Percentiles rank a stretch among this genome's conserved stretches.
These are phyloP conservation scores for Molossus molossus DNA, from an alignment of 2,797 vertebrate species.

Conservation along the genomic window DNA sequence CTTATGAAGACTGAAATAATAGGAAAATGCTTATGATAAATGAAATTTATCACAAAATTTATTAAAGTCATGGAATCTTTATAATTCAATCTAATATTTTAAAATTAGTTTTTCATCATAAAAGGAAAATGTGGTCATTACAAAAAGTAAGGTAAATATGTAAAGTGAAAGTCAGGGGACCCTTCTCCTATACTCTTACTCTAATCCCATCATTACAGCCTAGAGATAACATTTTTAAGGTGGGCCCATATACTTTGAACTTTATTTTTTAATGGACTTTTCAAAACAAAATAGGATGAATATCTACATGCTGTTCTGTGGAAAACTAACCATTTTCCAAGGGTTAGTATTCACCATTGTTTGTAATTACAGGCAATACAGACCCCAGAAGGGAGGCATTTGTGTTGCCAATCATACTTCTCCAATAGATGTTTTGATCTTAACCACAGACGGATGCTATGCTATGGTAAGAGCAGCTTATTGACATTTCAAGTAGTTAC, in stretches of 20 bases:
- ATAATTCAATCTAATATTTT: conserved; percentile 14
- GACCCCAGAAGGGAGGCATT: conserved; percentile 96
- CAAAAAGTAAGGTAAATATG: not conserved
- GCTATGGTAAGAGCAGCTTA: conserved; percentile 94
- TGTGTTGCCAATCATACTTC: conserved; percentile 99
- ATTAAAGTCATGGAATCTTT: conserved; percentile 35
- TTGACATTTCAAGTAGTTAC: not conserved
- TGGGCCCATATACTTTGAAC: not conserved
- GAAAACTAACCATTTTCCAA: not conserved
- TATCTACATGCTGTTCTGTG: not conserved
- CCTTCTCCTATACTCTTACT: not conserved
- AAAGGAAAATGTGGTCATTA: not conserved
- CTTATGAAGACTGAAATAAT: not conserved
- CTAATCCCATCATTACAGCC: not conserved
- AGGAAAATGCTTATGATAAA: conserved; percentile 13
- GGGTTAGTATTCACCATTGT: not conserved
- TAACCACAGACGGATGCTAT: conserved; percentile 97
- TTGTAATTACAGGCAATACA: conserved; percentile 93
- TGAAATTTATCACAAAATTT: not conserved
- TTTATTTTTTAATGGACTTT: not conserved
- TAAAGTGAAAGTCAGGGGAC: not conserved
- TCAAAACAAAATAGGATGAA: not conserved
- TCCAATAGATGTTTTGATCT: conserved; percentile 96
- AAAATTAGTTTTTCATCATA: conserved; percentile 36
- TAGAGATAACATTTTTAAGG: conserved; percentile 42